Conservation (phyloP, 1,140 invertebrate species). For the Druon quercuslanigerum region DNA sequence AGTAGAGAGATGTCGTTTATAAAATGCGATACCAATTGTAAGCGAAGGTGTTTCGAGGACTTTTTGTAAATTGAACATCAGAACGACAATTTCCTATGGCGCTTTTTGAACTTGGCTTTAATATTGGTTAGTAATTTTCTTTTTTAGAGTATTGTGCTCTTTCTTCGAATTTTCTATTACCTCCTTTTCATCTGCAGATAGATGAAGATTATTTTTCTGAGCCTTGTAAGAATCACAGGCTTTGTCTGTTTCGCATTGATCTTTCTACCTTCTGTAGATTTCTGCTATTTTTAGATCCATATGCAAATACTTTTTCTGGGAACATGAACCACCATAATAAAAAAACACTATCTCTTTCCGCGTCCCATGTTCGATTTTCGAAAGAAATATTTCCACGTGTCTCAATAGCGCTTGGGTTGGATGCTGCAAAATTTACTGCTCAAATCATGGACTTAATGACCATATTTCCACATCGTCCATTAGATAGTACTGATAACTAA, state of each 20-base stretch:
- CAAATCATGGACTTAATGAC: background rate
- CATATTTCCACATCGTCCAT: background rate
- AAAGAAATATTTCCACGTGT: slow-evolving; percentile 2
- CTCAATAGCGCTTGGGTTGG: slow-evolving; percentile 27
- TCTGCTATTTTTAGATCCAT: too few relatives aligned
- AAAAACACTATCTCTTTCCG: slow-evolving; percentile 31
- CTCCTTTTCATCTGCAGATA: slow-evolving; percentile 7
- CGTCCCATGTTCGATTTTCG: slow-evolving; percentile 6
- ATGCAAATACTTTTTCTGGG: slow-evolving; percentile 34
- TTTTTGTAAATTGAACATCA: slow-evolving; percentile 40
- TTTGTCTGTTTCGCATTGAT: slow-evolving; percentile 27
- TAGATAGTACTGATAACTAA: background rate
- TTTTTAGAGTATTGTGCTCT: background rate
- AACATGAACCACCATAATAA: slow-evolving; percentile 32
- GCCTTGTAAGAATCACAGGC: slow-evolving; percentile 29
- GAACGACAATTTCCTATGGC: slow-evolving; percentile 24
- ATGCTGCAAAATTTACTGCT: background rate
- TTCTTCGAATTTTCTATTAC: slow-evolving; percentile 6
- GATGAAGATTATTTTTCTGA: background rate
- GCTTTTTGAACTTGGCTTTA: slow-evolving; percentile 26
- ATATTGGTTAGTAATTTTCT: slow-evolving; percentile 30
- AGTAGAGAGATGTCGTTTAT: slow-evolving; percentile 38
- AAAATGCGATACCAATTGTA: slow-evolving; percentile 32
- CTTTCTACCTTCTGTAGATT: slow-evolving; percentile 38
- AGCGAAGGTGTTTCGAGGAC: slow-evolving; percentile 35